Base-by-base conservation (phyloP, 2,113 vertebrate genomes). In the Sylvia atricapilla region DNA sequence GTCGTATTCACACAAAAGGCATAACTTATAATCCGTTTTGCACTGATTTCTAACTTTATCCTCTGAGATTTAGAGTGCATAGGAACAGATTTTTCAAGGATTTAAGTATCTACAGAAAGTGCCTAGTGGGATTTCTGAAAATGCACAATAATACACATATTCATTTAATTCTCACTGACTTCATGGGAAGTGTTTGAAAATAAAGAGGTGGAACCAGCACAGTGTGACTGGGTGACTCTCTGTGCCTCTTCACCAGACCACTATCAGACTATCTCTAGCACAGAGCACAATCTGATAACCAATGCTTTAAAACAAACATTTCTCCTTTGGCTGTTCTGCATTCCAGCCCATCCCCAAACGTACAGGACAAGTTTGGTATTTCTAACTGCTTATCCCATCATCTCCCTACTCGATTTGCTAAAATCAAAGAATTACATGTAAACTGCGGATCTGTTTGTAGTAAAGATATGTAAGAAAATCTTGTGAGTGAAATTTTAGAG, bases 311-410 rank as follows among this genome's bases (percentile, higher is more conserved):
- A 78, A 79, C 80, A 96, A 97, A 93, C 62, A 87, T 91, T 91
- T 80, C 75, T 93, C 67, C 83, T 74, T 77, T 64, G 73, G 63
- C n/a, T 62, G 20, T 46, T 90, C 90, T 94, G 73, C 94, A 95
- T 97, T 97, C 96, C 96, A 93, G 90, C 91, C 92, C 66, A 92
- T 84, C 85, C 74, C 60, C 88, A 94, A 91, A 83, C 63, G 85
- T 4, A 66, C 28, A 92, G 43, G 53, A 62, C 22, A 84, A 80
- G 69, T 89, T 74, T 7, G 82, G 33, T 79, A 88, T 56, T 91
- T 89, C 72, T 88, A 24, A 66, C 33, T 89, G 74, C 43, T 87
- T 75, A 69, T 49, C 58, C n/a, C 70, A 60, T 28, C 15, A 22
- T 85, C 94, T 91, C 44, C 47, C 27, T 49, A 74, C 53, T 50